Evolutionary conservation across 2,113 vertebrate genomes (phyloP).

Genomic region (rabbit (Oryctolagus cuniculus)): DNA sequence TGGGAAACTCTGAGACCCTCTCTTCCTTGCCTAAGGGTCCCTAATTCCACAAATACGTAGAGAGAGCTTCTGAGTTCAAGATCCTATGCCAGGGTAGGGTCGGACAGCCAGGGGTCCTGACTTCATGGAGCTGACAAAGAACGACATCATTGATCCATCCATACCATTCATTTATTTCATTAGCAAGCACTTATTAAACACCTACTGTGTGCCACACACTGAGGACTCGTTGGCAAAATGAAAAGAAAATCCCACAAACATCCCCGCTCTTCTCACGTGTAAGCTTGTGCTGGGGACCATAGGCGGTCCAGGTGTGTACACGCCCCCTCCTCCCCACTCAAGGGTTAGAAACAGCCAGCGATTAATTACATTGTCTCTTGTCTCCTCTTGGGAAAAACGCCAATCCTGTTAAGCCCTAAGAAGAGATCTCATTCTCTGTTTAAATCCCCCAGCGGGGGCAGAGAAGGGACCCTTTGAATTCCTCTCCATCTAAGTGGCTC

Average conservation of each 20-base stretch:
- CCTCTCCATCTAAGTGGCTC: neutral
- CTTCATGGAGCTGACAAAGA: neutral
- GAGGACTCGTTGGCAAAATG: neutral
- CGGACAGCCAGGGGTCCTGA: neutral
- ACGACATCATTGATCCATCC: neutral
- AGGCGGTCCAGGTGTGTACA: too few relatives aligned
- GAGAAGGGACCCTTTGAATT: neutral
- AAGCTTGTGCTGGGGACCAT: neutral
- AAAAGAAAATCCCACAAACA: neutral
- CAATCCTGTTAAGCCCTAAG: constrained; percentile 41
- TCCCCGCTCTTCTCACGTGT: neutral
- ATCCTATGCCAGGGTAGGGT: neutral
- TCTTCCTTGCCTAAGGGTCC: neutral
- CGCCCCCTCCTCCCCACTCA: neutral
- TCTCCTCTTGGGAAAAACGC: constrained; percentile 48
- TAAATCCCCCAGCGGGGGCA: neutral
- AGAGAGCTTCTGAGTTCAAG: neutral
- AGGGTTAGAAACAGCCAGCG: neutral
- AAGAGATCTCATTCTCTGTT: constrained; percentile 16
- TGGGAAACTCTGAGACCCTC: neutral
- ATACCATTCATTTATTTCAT: neutral
- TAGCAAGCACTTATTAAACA: neutral
- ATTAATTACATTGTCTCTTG: constrained; percentile 22
- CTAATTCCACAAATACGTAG: neutral
- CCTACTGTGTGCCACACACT: too few relatives aligned